Percentiles rank a stretch among this genome's conserved stretches.
Conservation (phyloP, 2,113 vertebrate species). For the Rhinopomastus cyanomelas region DNA sequence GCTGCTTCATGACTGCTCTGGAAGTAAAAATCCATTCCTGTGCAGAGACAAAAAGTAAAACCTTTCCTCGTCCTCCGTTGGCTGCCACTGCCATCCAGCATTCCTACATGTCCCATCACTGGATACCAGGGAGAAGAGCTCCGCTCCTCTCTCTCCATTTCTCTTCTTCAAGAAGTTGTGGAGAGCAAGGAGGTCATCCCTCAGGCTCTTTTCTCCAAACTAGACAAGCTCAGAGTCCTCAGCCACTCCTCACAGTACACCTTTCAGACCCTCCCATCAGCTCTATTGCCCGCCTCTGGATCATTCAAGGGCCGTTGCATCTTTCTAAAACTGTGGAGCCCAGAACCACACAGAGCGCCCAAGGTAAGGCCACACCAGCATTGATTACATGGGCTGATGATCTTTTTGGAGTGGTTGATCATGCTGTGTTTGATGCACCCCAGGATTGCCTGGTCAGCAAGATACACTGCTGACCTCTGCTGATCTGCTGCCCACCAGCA, state of each 20-base stretch:
- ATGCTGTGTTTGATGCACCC: not conserved
- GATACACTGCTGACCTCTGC: not conserved
- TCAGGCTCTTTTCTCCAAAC: not conserved
- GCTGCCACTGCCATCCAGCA: no score
- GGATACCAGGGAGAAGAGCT: not conserved
- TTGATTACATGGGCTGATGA: accelerated
- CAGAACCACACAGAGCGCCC: accelerated
- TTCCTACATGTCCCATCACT: not conserved
- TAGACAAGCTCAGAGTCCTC: not conserved
- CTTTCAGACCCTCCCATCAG: not conserved
- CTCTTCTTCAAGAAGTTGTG: not conserved
- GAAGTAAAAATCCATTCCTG: no score
- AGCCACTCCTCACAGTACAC: not conserved
- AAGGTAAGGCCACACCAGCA: accelerated
- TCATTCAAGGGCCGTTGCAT: not conserved
- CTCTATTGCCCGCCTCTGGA: not conserved
- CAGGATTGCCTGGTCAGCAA: not conserved
- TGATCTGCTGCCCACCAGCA: not conserved
- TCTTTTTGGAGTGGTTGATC: not conserved
- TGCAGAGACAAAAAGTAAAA: no score
- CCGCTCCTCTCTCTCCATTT: not conserved
- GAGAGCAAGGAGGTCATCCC: not conserved
- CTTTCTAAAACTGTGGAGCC: accelerated
- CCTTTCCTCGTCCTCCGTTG: no score
- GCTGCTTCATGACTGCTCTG: no score